Conservation (phyloP, 1,140 invertebrate species). For the Apolygus lucorum region DNA sequence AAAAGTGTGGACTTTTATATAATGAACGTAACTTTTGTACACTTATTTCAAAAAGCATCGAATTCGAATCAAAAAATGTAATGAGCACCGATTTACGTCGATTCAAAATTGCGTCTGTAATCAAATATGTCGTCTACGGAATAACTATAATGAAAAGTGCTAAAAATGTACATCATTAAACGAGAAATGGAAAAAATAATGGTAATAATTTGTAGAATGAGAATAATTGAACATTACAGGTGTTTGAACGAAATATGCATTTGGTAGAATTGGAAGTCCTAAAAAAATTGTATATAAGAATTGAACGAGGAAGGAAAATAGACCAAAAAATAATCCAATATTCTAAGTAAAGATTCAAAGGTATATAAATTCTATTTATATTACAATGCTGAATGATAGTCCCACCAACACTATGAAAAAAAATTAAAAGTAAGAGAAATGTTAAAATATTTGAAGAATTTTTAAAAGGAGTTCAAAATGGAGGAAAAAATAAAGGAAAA, state of each 20-base stretch:
- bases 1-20: too few species aligned
- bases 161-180: too few species aligned
- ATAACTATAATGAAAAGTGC: too few species aligned
- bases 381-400: constrained; percentile 12
- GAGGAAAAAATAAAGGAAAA: constrained; percentile 14
- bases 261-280: neutral
- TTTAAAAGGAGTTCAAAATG: constrained; percentile 20
- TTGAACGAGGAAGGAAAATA: neutral
- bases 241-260: neutral
- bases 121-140: too few species aligned
- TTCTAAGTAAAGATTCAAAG: constrained; percentile 11
- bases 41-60: too few species aligned
- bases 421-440: constrained; percentile 21
- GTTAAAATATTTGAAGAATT: constrained; percentile 24
- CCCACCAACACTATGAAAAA: constrained; percentile 23
- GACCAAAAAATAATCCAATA: neutral
- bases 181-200: neutral
- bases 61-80: too few species aligned
- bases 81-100: too few species aligned
- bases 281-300: constrained; percentile 2
- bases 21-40: too few species aligned
- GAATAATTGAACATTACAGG: neutral
- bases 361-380: neutral
- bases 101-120: too few species aligned
- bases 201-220: too few species aligned